Conservation (phyloP, 2,888 invertebrate genomes). For the Eristalis intricaria region DNA sequence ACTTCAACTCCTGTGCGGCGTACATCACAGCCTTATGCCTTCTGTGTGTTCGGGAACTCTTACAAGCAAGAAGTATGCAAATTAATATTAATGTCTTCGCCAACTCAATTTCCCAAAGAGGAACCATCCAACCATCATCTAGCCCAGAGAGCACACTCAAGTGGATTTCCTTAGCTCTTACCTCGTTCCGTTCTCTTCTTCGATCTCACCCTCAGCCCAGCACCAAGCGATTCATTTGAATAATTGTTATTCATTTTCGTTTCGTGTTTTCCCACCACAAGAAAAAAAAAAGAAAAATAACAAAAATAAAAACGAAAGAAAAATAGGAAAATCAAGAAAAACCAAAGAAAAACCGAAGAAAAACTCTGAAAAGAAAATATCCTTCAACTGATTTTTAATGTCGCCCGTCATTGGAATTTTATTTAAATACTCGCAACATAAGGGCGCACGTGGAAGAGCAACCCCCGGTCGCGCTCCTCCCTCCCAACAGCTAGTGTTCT, state of each 20-base stretch:
- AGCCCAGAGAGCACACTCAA: constrained; percentile 10
- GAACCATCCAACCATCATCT: constrained; percentile 10
- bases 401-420: constrained; percentile 63
- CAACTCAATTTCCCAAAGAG: constrained; percentile 64
- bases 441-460: constrained; percentile 23
- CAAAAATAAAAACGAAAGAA: background rate
- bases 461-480: no score
- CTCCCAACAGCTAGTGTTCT: background rate
- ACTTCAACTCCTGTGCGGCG: constrained; percentile 9
- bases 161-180: constrained; percentile 44
- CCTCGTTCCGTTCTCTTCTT: background rate
- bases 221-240: constrained; percentile 55
- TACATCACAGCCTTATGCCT: background rate
- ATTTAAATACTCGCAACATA: constrained; percentile 59
- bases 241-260: constrained; percentile 72
- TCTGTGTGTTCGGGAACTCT: constrained; percentile 26
- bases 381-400: constrained; percentile 68
- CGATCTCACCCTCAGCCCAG: background rate
- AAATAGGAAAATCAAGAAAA: constrained; percentile 13
- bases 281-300: background rate
- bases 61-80: constrained; percentile 63
- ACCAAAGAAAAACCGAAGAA: background rate
- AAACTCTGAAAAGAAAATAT: constrained; percentile 42
- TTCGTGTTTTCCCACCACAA: constrained; percentile 30
- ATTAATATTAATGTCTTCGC: constrained; percentile 70